A percentile compares a stretch with the other conserved stretches of the same genome.
These are phyloP conservation scores for Ciona savignyi DNA, from an alignment of 23 tunicate genomes.

Conservation along the genomic window DNA sequence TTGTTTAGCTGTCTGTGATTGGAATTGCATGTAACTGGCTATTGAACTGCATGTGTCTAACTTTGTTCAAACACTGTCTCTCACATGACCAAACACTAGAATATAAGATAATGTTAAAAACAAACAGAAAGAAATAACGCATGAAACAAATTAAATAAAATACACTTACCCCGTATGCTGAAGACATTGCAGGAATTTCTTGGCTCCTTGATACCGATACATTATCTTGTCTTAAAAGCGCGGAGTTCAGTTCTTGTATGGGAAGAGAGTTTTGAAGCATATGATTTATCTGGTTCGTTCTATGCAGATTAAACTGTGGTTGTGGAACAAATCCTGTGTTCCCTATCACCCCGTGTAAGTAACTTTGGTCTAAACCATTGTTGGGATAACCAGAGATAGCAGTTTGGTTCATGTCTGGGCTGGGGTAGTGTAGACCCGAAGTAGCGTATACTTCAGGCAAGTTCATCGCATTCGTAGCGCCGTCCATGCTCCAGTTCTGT, in stretches of 20 bases:
- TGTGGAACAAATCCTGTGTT: slow-evolving; percentile 2
- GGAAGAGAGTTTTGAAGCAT: not conserved
- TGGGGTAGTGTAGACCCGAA: not conserved
- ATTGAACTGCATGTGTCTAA: no score
- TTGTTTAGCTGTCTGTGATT: no score
- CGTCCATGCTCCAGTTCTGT: slow-evolving; percentile 16
- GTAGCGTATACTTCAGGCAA: not conserved
- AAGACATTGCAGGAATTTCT: not conserved
- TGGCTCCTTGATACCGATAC: not conserved
- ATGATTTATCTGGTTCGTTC: slow-evolving; percentile 6
- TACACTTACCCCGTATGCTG: not conserved
- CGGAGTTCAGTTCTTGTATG: not conserved
- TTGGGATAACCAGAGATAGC: not conserved
- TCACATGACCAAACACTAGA: no score
- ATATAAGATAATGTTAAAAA: no score
- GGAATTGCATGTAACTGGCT: no score
- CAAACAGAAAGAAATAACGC: no score
- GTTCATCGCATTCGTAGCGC: not conserved
- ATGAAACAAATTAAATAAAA: no score
- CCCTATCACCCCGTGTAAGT: slow-evolving; percentile 2
- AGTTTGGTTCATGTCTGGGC: not conserved
- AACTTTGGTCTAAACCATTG: not conserved
- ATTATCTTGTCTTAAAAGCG: not conserved
- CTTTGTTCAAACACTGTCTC: no score
- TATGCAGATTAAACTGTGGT: slow-evolving; percentile 6